Base-by-base conservation (phyloP, 2,797 vertebrate species). In the Esox masquinongy region DNA sequence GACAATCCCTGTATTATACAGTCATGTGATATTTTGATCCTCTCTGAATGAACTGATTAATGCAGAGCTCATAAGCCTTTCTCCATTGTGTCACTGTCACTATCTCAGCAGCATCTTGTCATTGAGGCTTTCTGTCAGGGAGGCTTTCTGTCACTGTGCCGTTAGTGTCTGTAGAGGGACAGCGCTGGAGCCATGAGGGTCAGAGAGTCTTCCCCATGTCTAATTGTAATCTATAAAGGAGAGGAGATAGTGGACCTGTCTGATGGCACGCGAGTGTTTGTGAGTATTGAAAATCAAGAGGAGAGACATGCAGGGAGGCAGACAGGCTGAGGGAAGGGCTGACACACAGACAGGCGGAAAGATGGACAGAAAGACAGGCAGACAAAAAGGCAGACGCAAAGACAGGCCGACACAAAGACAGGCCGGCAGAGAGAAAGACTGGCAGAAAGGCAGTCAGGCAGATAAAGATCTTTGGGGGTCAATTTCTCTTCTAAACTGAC, bases 11-110 rank as follows among this genome's bases (percentile, higher is more conserved):
- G 29, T 68, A n/a, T 34, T 68, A n/a, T 50, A 12, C n/a, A n/a
- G 50, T 72, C 70, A 72, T 72, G 70, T 72, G 50, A 70, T 70
- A 22, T 22, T 51, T 29, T 29, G 47, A 72, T 72, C 69, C 69
- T 51, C 68, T 71, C 16, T n/a, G 24, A 71, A 19, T 81, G 79
- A 72, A 26, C 85, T 87, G 88, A 90, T 91, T 87, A 89, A 88
- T 88, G 87, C 82, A 75, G 70, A 74, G 79, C 79, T 84, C 82
- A 86, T 90, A 90, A 90, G 84, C 84, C 81, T 83, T 72, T 69
- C 72, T 86, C 83, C 36, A 47, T 43, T 69, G 39, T 87, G 86
- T 89, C 85, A 82, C 64, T 85, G 80, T 79, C 70, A 31, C 19
- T 59, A 49, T 56, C 29, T 26, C 64, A 5, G 67, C 19, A 24